Conservation (phyloP, 2,797 vertebrate genomes). For the Pipistrellus nathusii region DNA sequence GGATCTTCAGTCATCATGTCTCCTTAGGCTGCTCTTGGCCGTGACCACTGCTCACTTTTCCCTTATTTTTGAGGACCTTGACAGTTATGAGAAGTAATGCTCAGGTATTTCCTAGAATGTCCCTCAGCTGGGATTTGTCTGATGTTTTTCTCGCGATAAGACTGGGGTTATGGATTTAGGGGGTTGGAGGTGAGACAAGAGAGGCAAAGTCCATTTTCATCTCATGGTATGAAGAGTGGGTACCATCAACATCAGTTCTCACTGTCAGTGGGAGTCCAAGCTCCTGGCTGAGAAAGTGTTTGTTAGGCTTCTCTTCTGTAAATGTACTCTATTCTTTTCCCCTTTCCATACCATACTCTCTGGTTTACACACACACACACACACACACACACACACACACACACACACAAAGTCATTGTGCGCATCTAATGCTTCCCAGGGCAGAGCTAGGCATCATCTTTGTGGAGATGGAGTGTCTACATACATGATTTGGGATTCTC, state of each 20-base stretch:
- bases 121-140: neutral
- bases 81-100: neutral
- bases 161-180: neutral
- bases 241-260: neutral
- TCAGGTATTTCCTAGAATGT: neutral
- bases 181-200: neutral
- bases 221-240: neutral
- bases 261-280: neutral
- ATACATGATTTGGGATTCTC: neutral
- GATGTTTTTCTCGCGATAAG: neutral
- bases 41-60: neutral
- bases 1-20: neutral
- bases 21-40: neutral
- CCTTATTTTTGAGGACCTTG: slow-evolving; percentile 3
- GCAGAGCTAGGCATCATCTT: neutral
- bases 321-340: neutral
- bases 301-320: neutral
- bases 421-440: neutral
- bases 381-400: too few relatives aligned
- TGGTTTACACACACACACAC: too few relatives aligned
- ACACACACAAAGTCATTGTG: too few relatives aligned
- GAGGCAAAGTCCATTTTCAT: neutral
- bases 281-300: too few relatives aligned
- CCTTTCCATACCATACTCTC: neutral
- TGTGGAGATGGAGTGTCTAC: neutral